Base-by-base conservation (phyloP, 2,797 vertebrate genomes). In the Pelodytes ibericus region DNA sequence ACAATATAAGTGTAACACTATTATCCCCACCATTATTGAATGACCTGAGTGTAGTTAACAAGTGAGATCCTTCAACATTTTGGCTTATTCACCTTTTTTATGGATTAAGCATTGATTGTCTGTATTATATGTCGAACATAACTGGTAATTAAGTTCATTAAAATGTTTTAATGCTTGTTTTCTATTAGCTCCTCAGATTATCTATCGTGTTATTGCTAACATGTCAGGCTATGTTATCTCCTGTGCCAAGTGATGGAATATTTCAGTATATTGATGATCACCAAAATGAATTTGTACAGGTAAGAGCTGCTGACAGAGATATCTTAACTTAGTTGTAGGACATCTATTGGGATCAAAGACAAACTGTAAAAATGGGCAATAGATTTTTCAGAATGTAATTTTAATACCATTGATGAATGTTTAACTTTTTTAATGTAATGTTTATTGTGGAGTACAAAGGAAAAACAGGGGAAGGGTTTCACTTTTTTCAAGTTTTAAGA, bases 211-310 rank as follows among this genome's bases (percentile, higher is more conserved):
- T 44, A 15, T 60, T 72, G 47, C 44, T 79, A 68, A 25, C 13
- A 25, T 29, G 39, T 31, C 71, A 57, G 44, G 76, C 26, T 33
- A n/a, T 44, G 47, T 49, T 63, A 47, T 73, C 76, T 30, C 70
- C 76, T 44, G 33, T 69, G 15, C 44, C 64, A 68, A 39, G 53
- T 5, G 67, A 80, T 72, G 36, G 25, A 27, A 33, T 82, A 36
- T 80, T 75, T 36, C 62, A 78, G 39, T 71, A 82, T 41, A 78
- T 82, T 69, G 70, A 80, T 71, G 67, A 70, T 22, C 71, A 82
- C 24, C 22, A 75, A 26, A 24, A 69, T 63, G 74, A 80, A 70
- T 82, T 57, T 75, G 64, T 80, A 22, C 61, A 78, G 75, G 81
- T 78, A 64, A 72, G 56, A 5, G 11, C 8, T 24, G n/a, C 9